Percentiles rank a stretch among this genome's conserved stretches.
phyloP scores from a whole-genome alignment of 2,797 vertebrate species.

The Falco biarmicus region DNA sequence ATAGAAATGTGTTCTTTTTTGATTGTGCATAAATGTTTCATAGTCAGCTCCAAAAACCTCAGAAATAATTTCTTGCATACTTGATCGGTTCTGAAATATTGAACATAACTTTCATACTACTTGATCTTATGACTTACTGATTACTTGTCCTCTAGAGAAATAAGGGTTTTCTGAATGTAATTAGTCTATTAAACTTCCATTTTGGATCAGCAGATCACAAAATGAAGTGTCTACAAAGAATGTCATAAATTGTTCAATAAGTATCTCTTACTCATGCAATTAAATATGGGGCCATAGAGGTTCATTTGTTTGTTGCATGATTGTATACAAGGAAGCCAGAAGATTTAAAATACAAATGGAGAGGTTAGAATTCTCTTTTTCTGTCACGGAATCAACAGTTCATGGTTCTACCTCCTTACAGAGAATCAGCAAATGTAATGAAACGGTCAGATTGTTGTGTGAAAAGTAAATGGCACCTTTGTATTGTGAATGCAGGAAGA shows the following conservation, averaged over 20 bases:
- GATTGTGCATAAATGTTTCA: background rate
- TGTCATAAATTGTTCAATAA: background rate
- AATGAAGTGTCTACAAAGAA: background rate
- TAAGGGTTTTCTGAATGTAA: background rate
- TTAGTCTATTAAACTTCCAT: background rate
- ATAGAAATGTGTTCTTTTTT: conserved; percentile 35
- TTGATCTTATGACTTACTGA: background rate
- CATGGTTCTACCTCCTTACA: background rate
- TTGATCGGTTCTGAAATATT: background rate
- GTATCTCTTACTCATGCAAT: background rate
- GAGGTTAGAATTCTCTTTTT: background rate
- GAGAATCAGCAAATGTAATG: background rate
- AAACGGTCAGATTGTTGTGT: background rate
- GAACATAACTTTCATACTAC: background rate
- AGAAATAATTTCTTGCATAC: background rate
- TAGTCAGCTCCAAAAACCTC: background rate
- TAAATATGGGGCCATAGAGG: background rate
- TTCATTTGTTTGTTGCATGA: background rate
- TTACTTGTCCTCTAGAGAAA: background rate
- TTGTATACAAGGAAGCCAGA: background rate
- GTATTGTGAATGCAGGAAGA: background rate
- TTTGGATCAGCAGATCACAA: background rate
- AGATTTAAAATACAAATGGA: background rate
- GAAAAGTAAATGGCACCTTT: background rate
- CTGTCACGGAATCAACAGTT: background rate